Percentiles rank a stretch among this genome's conserved stretches.
These are phyloP conservation scores for Margaritifera margaritifera DNA, from an alignment of 2,888 invertebrate genomes.

Conservation along the genomic window DNA sequence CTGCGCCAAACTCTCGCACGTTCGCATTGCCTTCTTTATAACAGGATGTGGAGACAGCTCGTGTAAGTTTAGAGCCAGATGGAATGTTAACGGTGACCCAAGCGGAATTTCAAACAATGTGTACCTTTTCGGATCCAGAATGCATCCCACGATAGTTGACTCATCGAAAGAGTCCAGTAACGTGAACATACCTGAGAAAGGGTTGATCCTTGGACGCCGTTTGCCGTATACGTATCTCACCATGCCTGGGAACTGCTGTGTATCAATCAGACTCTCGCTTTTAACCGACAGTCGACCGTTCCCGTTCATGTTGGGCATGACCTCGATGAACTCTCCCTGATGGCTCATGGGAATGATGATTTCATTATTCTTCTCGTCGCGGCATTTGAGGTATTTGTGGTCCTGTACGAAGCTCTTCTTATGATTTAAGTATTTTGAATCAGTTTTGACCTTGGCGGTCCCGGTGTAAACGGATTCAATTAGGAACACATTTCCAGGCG, in stretches of 20 bases:
- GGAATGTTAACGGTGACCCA: constrained; percentile 53
- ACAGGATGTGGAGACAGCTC: constrained; percentile 47
- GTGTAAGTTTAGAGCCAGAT: constrained; percentile 53
- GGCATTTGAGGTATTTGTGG: constrained; percentile 49
- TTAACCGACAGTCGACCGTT: constrained; percentile 49
- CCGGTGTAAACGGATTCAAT: constrained; percentile 46
- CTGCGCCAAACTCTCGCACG: constrained; percentile 42
- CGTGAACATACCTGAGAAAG: constrained; percentile 56
- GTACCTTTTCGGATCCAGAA: constrained; percentile 46
- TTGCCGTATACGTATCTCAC: constrained; percentile 57
- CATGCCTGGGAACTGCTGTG: constrained; percentile 56
- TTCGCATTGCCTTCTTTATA: constrained; percentile 46
- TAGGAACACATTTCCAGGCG: constrained; percentile 57
- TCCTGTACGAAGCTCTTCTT: constrained; percentile 33
- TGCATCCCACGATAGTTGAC: constrained; percentile 52
- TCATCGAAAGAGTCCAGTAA: constrained; percentile 60
- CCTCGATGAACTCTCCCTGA: constrained; percentile 56
- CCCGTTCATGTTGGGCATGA: constrained; percentile 43
- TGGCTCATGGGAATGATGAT: constrained; percentile 48
- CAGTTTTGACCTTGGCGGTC: constrained; percentile 35
- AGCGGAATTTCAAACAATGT: constrained; percentile 58
- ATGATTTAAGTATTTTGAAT: constrained; percentile 29
- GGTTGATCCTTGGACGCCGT: constrained; percentile 49
- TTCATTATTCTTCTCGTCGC: constrained; percentile 52
- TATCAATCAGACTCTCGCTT: constrained; percentile 47